Evolutionary conservation across 1,140 invertebrate species (phyloP), one percentile per base, ranked within the genome.

Genomic region (Augochlora pura): DNA sequence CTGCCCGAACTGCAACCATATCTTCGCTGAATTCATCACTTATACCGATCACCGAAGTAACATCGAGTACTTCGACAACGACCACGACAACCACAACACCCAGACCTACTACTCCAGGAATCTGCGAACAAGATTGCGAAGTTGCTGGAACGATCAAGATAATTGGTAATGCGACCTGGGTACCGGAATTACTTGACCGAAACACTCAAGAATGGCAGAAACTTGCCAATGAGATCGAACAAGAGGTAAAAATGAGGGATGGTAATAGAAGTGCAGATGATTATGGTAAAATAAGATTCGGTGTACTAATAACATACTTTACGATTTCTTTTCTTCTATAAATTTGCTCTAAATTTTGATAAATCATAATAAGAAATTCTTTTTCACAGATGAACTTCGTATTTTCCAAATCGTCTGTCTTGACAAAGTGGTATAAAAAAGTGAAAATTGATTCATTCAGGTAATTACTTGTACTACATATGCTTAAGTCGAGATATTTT

Each of bases 391-490:
- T 98, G 75, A 96, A 98, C 87, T 94, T 95, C 60, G 95, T 97
- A 23, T 98, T 97, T 87, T 95, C 95, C 21, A 96, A 95, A 86
- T 97, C 96, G 1, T 94, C 95, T 32, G 91, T 95, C 63, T 91
- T 98, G 1, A 96, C 94, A 66, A 96, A 96, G 85, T 98, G 96
- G 96, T 98, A 96, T 91, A 97, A 96, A 87, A 96, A 96, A 83
- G 95, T 98, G 69, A 95, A 96, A 72, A 97, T 98, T 73, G 97
- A 98, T 90, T 96, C 96, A 65, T 98, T 98, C 91, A 97, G 94
- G 94, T 95, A 93, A 87, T 87, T 5, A 38, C 52, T 16, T 6
- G 16, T 4, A n/a, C 8, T 65, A 66, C 59, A 4, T 59, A 23
- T 39, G 52, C 46, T 70, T 46, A 0, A 18, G 12, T 52, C 38